Conservation (phyloP, 2,888 invertebrate species). For the Scrobipalpa atriplicella region DNA sequence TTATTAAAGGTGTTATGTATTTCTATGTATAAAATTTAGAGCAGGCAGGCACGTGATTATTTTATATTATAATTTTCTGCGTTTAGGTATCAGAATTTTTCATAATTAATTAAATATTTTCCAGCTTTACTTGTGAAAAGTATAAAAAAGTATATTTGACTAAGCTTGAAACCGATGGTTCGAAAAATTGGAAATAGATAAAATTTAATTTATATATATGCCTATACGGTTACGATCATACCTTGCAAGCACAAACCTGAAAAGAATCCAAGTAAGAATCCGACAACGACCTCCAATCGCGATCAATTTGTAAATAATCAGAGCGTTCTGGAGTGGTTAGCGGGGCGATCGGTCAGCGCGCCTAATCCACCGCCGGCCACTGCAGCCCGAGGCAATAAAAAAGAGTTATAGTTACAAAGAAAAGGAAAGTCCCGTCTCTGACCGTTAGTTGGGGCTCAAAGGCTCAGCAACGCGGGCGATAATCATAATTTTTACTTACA, state of each 20-base stretch:
- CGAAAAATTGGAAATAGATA: too few species aligned
- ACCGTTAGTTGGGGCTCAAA: conserved; percentile 80
- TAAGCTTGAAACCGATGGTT: too few species aligned
- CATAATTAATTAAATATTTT: too few species aligned
- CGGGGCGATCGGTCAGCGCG: conserved; percentile 66
- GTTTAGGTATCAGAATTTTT: too few species aligned
- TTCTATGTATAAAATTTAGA: too few species aligned
- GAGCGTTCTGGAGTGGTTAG: conserved; percentile 57
- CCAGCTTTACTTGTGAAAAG: too few species aligned
- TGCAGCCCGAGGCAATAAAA: conserved; percentile 74
- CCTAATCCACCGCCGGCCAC: conserved; percentile 74
- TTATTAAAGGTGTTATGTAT: too few species aligned
- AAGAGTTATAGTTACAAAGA: conserved; percentile 82
- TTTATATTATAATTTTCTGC: too few species aligned
- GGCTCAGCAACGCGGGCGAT: conserved; percentile 78
- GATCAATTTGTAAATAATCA: conserved; percentile 56
- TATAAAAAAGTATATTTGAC: too few species aligned
- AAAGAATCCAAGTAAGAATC: neutral
- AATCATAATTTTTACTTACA: conserved; percentile 84
- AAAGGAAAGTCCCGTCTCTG: conserved; percentile 74
- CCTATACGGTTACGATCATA: too few species aligned
- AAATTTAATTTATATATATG: too few species aligned
- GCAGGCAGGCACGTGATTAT: too few species aligned
- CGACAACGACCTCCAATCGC: conserved; percentile 13
- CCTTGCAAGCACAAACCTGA: neutral